Conservation (phyloP, 1,140 invertebrate genomes). For the Pogonomyrmex californicus region DNA sequence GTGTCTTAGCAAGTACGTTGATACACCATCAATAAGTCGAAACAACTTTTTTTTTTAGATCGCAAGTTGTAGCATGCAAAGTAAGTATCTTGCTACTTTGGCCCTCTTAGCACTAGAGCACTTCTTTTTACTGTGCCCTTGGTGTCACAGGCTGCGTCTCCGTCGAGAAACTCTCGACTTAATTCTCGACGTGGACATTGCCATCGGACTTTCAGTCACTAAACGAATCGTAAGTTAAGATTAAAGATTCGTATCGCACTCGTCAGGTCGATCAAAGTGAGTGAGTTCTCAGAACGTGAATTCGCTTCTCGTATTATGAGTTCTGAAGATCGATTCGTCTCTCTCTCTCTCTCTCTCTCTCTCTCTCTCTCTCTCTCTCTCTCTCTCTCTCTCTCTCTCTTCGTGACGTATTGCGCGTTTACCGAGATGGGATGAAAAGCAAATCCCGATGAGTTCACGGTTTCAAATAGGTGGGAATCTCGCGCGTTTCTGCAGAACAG, state of each 20-base stretch:
- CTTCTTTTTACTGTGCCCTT: background rate
- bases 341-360: conserved; percentile 3
- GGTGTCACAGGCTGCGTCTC: background rate
- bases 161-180: conserved; percentile 8
- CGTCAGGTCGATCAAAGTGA: conserved; percentile 35
- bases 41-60: conserved; percentile 44
- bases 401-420: background rate
- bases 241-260: conserved; percentile 59
- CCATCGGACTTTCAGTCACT: conserved; percentile 11
- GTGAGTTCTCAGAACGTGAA: background rate
- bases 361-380: background rate
- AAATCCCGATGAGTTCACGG: conserved; percentile 34
- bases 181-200: background rate
- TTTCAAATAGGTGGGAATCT: background rate
- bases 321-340: conserved; percentile 19
- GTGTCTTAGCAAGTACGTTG: background rate
- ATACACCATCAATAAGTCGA: conserved; percentile 33
- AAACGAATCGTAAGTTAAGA: conserved; percentile 38
- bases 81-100: conserved; percentile 35
- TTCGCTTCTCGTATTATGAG: conserved; percentile 23
- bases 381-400: conserved; percentile 2
- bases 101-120: conserved; percentile 1
- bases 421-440: background rate
- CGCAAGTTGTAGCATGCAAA: conserved; percentile 44
- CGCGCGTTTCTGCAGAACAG: background rate